Evolutionary conservation across 2,113 vertebrate genomes (phyloP).

Genomic region (Turdus rufiventris): DNA sequence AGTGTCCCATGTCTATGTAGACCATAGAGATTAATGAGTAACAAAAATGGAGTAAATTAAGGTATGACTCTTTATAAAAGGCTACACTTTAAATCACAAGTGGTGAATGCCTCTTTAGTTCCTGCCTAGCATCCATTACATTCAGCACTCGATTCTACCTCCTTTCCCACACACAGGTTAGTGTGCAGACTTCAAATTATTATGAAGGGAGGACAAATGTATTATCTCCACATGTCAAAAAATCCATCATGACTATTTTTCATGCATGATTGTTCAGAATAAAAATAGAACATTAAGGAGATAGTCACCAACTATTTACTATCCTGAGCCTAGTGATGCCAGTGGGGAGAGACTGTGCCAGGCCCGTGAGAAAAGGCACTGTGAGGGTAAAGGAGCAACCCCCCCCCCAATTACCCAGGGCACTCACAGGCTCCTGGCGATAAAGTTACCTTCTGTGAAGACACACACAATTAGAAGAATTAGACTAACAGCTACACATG

Average conservation of each 20-base stretch:
- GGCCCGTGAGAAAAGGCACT: not conserved
- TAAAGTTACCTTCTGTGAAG: not conserved
- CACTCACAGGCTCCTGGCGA: not conserved
- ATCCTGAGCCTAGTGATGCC: not conserved
- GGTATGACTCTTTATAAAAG: not conserved
- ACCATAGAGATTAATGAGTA: not conserved
- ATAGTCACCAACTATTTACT: not conserved
- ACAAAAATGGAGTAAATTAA: not conserved
- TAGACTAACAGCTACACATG: not conserved
- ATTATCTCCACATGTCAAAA: not conserved
- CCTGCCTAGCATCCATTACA: not conserved
- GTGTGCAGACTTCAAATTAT: not conserved
- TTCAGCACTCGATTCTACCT: not conserved
- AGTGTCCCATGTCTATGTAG: not conserved
- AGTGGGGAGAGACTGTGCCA: not conserved
- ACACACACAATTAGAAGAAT: slow-evolving; percentile 11
- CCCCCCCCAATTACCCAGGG: not conserved
- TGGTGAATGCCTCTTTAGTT: not conserved
- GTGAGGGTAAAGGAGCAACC: not conserved
- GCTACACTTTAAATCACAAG: not conserved
- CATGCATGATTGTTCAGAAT: not conserved
- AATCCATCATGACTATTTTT: not conserved
- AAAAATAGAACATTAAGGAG: not conserved
- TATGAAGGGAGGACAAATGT: not conserved
- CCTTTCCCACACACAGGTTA: not conserved